Percentiles rank a stretch among this genome's conserved stretches.
Evolutionary conservation across 2,113 vertebrate genomes (phyloP).

Genomic region (Hylia prasina): DNA sequence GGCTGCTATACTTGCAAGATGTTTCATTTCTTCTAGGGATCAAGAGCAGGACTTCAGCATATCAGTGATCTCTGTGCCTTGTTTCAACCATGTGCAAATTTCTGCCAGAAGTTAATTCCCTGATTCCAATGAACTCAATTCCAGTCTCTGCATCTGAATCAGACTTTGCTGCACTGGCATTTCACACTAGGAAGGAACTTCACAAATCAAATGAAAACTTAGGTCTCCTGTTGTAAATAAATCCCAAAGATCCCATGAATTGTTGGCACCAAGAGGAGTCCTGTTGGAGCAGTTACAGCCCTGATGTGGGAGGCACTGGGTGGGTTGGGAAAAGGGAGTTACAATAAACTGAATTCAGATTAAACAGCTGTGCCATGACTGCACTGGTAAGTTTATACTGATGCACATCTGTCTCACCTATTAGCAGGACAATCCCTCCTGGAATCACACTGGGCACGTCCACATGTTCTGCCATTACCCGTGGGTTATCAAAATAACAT

Average conservation of each 20-base stretch:
- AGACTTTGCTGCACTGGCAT: neutral
- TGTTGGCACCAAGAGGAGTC: accelerated
- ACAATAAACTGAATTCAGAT: neutral
- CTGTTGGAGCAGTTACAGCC: neutral
- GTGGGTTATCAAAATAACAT: neutral
- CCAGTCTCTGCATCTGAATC: neutral
- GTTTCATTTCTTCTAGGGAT: neutral
- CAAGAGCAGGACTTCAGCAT: neutral
- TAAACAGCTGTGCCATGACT: neutral
- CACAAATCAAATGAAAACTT: neutral
- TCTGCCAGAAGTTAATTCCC: conserved; percentile 1
- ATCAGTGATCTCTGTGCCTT: neutral
- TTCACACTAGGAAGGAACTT: neutral
- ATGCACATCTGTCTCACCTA: neutral
- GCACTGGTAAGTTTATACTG: neutral
- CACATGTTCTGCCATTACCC: neutral
- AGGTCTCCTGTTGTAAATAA: neutral
- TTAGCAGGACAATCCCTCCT: neutral
- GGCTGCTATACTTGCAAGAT: neutral
- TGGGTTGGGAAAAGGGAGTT: neutral
- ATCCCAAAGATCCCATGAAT: neutral
- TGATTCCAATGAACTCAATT: neutral
- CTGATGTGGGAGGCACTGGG: accelerated
- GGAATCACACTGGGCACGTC: neutral
- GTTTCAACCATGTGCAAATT: neutral